Evolutionary conservation across 1,140 invertebrate genomes (phyloP).

Genomic region (Teleogryllus occipitalis): DNA sequence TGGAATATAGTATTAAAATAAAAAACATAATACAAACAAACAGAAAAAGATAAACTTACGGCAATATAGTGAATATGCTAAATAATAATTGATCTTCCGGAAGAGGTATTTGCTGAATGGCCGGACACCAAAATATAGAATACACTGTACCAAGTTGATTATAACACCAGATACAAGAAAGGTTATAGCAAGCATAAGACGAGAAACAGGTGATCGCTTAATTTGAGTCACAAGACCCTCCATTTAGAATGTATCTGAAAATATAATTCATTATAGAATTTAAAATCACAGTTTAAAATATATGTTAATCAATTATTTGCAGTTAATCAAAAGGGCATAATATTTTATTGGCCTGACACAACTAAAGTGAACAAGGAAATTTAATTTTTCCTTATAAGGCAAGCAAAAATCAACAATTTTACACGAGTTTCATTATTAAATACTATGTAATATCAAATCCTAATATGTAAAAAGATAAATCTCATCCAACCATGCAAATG

Average conservation of each 20-base stretch:
- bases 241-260: conserved; percentile 11
- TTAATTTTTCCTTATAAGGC: too few species aligned
- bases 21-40: not conserved
- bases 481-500: too few species aligned
- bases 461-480: too few species aligned
- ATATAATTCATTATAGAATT: not conserved
- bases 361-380: too few species aligned
- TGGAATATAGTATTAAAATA: not conserved
- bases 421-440: too few species aligned
- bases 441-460: too few species aligned
- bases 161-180: conserved; percentile 84
- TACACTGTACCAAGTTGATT: conserved; percentile 70
- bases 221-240: conserved; percentile 14
- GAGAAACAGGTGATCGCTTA: conserved; percentile 20
- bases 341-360: too few species aligned
- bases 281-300: too few species aligned
- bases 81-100: conserved; percentile 84
- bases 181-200: conserved; percentile 71
- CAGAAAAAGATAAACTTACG: conserved; percentile 60
- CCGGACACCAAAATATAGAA: conserved; percentile 65
- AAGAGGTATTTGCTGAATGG: conserved; percentile 68
- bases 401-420: too few species aligned
- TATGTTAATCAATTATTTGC: too few species aligned
- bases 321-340: too few species aligned
- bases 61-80: conserved; percentile 80